Conservation (phyloP, 1,140 invertebrate genomes). For the Pseudoatta argentina region DNA sequence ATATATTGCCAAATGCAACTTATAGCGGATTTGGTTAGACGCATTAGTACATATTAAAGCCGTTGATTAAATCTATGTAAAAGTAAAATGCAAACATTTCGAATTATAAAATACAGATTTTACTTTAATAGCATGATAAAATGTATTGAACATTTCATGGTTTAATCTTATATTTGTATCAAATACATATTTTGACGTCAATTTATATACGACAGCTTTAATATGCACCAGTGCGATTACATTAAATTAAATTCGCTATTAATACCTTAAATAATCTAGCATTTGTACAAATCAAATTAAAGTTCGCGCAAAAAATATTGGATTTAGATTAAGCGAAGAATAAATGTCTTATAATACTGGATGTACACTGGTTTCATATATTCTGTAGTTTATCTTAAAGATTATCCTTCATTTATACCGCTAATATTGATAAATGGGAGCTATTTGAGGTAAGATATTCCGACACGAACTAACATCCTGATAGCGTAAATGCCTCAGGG, state of each 20-base stretch:
- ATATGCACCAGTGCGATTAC: no score
- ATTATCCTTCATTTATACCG: slow-evolving; percentile 6
- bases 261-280: background rate
- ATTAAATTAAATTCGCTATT: background rate
- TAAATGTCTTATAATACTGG: background rate
- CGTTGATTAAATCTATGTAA: no score
- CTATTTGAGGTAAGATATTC: slow-evolving; percentile 12
- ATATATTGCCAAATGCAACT: background rate
- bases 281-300: background rate
- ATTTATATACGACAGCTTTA: no score
- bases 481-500: background rate
- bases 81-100: no score
- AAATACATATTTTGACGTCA: no score
- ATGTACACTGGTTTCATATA: background rate
- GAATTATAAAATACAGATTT: no score
- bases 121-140: no score
- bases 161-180: no score
- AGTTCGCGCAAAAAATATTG: background rate
- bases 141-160: no score
- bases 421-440: slow-evolving; percentile 22
- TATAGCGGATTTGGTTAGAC: no score
- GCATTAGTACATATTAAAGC: no score
- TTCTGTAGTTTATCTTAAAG: slow-evolving; percentile 5
- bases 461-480: background rate
- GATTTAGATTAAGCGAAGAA: background rate